phyloP scores from a whole-genome alignment of 1,140 invertebrate species.

The Aethina tumida region DNA sequence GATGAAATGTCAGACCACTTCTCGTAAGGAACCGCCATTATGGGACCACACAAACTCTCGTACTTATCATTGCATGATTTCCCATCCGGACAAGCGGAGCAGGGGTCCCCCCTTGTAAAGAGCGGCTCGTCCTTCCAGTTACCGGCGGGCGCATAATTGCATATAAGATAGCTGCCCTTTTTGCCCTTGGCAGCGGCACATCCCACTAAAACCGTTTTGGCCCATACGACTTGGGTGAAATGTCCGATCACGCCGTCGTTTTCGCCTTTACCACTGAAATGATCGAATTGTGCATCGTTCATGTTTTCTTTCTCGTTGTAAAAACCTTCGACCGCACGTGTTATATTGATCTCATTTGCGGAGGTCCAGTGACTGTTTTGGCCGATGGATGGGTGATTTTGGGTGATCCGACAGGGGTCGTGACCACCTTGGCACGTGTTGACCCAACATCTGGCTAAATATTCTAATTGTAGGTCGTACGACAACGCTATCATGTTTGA shows the following conservation, averaged over 20 bases:
- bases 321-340: too few relatives aligned
- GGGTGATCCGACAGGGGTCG: slow-evolving; percentile 8
- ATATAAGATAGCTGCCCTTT: too few relatives aligned
- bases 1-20: too few relatives aligned
- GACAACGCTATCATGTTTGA: slow-evolving; percentile 9
- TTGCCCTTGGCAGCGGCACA: slow-evolving; percentile 10
- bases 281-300: neutral
- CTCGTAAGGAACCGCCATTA: too few relatives aligned
- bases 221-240: slow-evolving; percentile 13
- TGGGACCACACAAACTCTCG: too few relatives aligned
- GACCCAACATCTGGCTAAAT: slow-evolving; percentile 6
- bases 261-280: neutral
- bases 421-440: slow-evolving; percentile 6
- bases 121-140: too few relatives aligned
- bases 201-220: slow-evolving; percentile 12
- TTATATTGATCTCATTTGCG: neutral
- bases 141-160: too few relatives aligned
- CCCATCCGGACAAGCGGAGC: too few relatives aligned
- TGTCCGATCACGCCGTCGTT: slow-evolving; percentile 9
- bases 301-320: slow-evolving; percentile 2
- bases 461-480: slow-evolving; percentile 9
- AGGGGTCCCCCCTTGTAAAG: too few relatives aligned
- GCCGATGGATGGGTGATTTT: neutral
- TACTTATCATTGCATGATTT: too few relatives aligned
- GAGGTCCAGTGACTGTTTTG: slow-evolving; percentile 8